Evolutionary conservation across 2,797 vertebrate genomes (phyloP), one percentile per base, ranked within the genome.

Genomic region (Zalophus californianus): DNA sequence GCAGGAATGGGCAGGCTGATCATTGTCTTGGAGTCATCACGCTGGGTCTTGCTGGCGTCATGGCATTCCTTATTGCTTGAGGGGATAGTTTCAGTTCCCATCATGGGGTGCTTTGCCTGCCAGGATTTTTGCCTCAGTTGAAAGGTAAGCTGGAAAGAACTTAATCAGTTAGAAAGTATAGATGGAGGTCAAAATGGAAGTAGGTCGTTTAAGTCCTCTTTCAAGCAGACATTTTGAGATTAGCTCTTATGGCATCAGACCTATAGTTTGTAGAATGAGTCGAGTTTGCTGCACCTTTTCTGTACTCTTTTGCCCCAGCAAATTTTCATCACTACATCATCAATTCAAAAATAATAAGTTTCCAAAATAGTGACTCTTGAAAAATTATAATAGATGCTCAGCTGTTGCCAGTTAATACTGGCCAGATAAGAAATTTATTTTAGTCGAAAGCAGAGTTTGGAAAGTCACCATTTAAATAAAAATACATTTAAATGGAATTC

Each of bases 391-490:
- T 48, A 64, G 66, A 23, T 52, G 3, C 23, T 92, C n/a, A 93
- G 29, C 32, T n/a, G n/a, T 66, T 79, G 48, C 38, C 35, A 80
- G 20, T 18, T 86, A 73, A 88, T 32, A 41, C 16, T 82, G 52
- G 21, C 21, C 48, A 86, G 83, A 73, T 70, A 56, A 66, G 32
- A 92, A 92, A 90, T 75, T 25, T 86, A 52, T 91, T 35, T 82
- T 77, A 80, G 21, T 25, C 56, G 80, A 83, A 50, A 83, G 5
- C 41, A 90, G 79, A 78, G 12, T 82, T 86, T 90, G 44, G 54
- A 79, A 97, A 86, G 14, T 78, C 38, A 86, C 1, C 2, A 83
- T 95, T 78, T 72, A 86, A 95, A 52, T 86, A 54, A 82, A 95
- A 95, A 52, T 14, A 20, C 21, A 44, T 20, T 48, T 44, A 82